Evolutionary conservation across 2,797 vertebrate genomes (phyloP).

Genomic region (Dryobates pubescens): DNA sequence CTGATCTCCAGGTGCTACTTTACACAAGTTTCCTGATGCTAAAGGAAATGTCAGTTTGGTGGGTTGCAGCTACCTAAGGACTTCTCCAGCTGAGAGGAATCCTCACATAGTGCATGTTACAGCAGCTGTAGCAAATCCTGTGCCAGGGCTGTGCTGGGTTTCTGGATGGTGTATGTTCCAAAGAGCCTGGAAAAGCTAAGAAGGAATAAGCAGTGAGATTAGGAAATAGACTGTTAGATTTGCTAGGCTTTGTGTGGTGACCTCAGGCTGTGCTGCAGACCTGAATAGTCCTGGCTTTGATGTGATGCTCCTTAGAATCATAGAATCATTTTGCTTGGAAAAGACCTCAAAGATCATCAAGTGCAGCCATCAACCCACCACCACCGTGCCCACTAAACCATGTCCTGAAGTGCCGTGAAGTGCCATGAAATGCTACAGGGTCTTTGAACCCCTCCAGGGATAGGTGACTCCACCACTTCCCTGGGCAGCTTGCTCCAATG

Average conservation of each 20-base stretch:
- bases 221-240: not conserved
- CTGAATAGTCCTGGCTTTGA: not conserved
- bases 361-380: too few relatives aligned
- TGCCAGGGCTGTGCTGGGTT: not conserved
- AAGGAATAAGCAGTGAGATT: not conserved
- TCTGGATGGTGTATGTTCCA: not conserved
- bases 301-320: not conserved
- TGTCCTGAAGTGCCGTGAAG: too few relatives aligned
- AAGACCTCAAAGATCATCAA: too few relatives aligned
- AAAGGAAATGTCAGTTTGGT: not conserved
- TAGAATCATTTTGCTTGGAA: too few relatives aligned
- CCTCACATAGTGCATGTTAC: not conserved
- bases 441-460: too few relatives aligned
- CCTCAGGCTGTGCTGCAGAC: not conserved
- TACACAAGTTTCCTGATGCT: not conserved
- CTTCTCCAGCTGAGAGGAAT: not conserved
- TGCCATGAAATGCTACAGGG: too few relatives aligned
- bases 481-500: too few relatives aligned
- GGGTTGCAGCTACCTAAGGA: not conserved
- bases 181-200: not conserved
- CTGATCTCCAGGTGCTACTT: not conserved
- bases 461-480: too few relatives aligned
- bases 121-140: not conserved
- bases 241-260: not conserved
- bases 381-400: too few relatives aligned